phyloP scores from a whole-genome alignment of 2,113 vertebrate genomes.

The Marcusenius ussheri region DNA sequence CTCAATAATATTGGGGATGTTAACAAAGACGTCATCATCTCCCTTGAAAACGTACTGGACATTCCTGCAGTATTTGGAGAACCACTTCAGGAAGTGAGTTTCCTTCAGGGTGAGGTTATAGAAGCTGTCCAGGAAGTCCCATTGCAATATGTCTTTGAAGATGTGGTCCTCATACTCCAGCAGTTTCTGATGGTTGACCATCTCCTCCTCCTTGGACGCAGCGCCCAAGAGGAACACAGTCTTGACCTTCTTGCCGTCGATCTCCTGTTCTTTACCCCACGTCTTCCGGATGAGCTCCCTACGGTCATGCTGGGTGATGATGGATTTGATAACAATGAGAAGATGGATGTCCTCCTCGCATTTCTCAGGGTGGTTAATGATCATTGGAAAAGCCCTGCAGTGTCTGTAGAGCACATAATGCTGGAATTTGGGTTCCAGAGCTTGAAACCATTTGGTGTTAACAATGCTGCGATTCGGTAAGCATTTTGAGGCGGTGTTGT shows the following conservation, averaged over 20 bases:
- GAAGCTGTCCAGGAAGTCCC: conserved; percentile 92
- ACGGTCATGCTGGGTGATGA: conserved; percentile 84
- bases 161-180: conserved; percentile 85
- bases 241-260: conserved; percentile 66
- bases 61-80: conserved; percentile 71
- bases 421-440: conserved; percentile 74
- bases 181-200: conserved; percentile 84
- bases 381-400: conserved; percentile 86
- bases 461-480: conserved; percentile 74
- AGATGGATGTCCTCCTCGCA: conserved; percentile 66
- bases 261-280: conserved; percentile 77
- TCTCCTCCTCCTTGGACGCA: conserved; percentile 70
- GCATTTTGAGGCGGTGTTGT: conserved; percentile 74
- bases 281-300: conserved; percentile 86
- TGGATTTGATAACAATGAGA: conserved; percentile 85
- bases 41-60: conserved; percentile 84
- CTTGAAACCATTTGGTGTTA: conserved; percentile 70
- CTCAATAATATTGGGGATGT: conserved; percentile 80
- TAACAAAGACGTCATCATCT: conserved; percentile 86
- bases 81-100: conserved; percentile 92
- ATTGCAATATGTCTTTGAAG: conserved; percentile 85
- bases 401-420: conserved; percentile 86
- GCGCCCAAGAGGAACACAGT: conserved; percentile 80
- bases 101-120: conserved; percentile 98
- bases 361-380: conserved; percentile 84